Conservation (phyloP, 2,888 invertebrate species). For the Cosmorhoe ocellata region DNA sequence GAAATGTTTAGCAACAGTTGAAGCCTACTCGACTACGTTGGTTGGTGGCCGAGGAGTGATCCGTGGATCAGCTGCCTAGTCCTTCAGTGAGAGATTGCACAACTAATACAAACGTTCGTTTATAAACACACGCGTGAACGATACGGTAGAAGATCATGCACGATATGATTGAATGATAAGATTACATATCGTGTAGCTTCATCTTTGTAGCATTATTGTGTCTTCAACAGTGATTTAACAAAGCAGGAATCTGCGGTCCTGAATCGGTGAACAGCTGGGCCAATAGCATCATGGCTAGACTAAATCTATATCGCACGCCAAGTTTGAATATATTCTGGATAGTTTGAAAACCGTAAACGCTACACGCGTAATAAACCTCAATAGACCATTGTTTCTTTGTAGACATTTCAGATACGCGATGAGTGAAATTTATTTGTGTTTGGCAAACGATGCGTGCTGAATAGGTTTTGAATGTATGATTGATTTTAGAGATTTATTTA, state of each 20-base stretch:
- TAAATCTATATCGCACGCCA: too few relatives aligned
- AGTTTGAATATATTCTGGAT: slow-evolving; percentile 1
- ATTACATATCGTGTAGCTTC: too few relatives aligned
- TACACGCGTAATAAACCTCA: slow-evolving; percentile 57
- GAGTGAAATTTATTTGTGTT: slow-evolving; percentile 45
- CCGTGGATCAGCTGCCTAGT: slow-evolving; percentile 20
- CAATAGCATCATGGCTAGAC: too few relatives aligned
- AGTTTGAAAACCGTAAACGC: slow-evolving; percentile 45
- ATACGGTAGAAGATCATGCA: neutral
- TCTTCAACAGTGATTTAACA: too few relatives aligned
- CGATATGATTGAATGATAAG: too few relatives aligned
- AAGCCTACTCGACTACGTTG: slow-evolving; percentile 14
- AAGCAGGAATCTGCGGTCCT: too few relatives aligned
- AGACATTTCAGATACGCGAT: slow-evolving; percentile 49
- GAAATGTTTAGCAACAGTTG: slow-evolving; percentile 14
- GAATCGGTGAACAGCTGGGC: too few relatives aligned
- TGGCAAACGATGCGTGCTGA: slow-evolving; percentile 39
- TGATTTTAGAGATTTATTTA: slow-evolving; percentile 12
- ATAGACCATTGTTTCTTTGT: slow-evolving; percentile 62
- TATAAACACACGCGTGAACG: neutral
- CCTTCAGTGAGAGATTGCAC: slow-evolving; percentile 8
- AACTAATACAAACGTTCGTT: neutral
- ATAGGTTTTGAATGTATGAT: slow-evolving; percentile 29
- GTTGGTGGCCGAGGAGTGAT: too few relatives aligned
- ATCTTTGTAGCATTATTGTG: too few relatives aligned